A percentile compares a stretch with the other conserved stretches of the same genome.
Evolutionary conservation across 1,140 invertebrate species (phyloP).

Genomic region (Caenorhabditis tropicalis): DNA sequence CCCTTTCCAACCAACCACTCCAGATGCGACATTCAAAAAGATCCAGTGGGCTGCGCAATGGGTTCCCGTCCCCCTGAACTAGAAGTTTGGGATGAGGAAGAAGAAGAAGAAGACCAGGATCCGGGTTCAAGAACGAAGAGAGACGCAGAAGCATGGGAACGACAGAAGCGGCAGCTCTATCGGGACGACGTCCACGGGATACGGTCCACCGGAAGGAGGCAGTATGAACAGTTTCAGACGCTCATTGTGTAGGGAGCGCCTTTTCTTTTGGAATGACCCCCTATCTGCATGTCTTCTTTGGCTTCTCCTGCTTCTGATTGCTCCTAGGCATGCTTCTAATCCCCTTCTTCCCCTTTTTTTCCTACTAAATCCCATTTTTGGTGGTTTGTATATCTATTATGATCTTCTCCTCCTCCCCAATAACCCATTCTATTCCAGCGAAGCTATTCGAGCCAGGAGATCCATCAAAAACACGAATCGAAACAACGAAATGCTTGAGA

Average conservation of each 20-base stretch:
- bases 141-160: not conserved
- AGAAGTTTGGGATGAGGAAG: not conserved
- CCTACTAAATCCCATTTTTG: no score
- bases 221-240: not conserved
- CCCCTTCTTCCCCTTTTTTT: no score
- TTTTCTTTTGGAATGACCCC: no score
- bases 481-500: not conserved
- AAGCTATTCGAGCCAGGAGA: not conserved
- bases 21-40: conserved; percentile 44
- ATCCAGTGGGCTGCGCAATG: conserved; percentile 41
- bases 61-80: not conserved
- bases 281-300: no score
- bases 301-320: no score
- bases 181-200: not conserved
- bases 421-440: not conserved
- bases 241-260: not conserved
- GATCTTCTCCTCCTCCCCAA: not conserved
- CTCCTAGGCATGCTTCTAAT: no score
- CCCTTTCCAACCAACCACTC: no score
- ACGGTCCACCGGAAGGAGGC: conserved; percentile 41
- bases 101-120: not conserved
- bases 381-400: not conserved
- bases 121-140: not conserved
- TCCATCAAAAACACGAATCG: not conserved
- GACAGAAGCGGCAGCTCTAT: not conserved